Evolutionary conservation across 1,140 invertebrate species (phyloP).

Genomic region (Psilanteris sp.): DNA sequence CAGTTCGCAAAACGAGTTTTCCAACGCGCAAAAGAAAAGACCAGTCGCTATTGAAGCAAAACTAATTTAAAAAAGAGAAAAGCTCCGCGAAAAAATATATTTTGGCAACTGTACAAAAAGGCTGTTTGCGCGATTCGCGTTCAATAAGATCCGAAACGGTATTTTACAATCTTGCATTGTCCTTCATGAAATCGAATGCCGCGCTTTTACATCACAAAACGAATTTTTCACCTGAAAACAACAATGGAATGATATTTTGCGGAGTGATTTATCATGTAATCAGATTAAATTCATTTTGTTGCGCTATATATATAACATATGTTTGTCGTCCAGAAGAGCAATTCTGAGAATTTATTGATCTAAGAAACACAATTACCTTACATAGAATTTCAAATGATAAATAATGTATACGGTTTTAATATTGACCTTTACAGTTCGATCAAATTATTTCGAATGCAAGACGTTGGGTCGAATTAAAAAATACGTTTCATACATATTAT

Average conservation of each 20-base stretch:
- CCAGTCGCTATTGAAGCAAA: constrained; percentile 13
- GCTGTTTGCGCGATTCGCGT: constrained; percentile 41
- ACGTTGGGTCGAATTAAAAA: no score
- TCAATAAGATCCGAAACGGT: constrained; percentile 52
- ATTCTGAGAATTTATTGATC: no score
- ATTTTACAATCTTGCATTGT: constrained; percentile 45
- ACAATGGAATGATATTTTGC: constrained; percentile 39
- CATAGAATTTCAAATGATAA: no score
- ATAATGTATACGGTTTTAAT: no score
- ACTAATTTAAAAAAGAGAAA: constrained; percentile 50
- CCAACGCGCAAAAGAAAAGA: constrained; percentile 6
- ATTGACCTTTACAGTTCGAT: no score
- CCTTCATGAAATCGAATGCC: constrained; percentile 52
- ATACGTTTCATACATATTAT: no score
- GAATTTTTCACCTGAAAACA: constrained; percentile 44
- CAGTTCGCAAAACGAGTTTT: constrained; percentile 16
- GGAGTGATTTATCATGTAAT: constrained; percentile 38
- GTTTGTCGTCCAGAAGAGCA: constrained; percentile 1
- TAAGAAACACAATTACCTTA: no score
- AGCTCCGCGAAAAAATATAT: constrained; percentile 39
- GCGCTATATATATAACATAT: not conserved
- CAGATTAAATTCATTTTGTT: constrained; percentile 16
- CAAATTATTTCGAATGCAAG: no score
- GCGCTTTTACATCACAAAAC: constrained; percentile 41
- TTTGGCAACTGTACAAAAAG: constrained; percentile 48